phyloP scores from a whole-genome alignment of 2,113 vertebrate genomes.

The Thermophis baileyi region DNA sequence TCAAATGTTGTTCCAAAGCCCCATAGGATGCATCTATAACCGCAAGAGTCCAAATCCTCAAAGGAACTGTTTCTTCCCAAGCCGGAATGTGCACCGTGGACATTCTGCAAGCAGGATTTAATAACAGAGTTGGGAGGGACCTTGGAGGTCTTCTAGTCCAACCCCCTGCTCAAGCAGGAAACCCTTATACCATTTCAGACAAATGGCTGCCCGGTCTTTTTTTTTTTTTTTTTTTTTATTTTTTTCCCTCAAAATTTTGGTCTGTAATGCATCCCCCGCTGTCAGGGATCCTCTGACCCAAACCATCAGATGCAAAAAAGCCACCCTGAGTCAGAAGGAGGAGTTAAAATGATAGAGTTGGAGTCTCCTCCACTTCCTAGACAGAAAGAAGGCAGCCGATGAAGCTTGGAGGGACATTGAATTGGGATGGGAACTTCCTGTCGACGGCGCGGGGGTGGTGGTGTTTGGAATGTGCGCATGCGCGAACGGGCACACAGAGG shows the following conservation, averaged over 20 bases:
- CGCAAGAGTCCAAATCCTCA: not conserved
- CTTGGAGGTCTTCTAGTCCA: not conserved
- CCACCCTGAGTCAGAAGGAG: not conserved
- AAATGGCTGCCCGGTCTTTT: no score
- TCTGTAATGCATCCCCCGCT: not conserved
- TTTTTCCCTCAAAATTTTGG: not conserved
- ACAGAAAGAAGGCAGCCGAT: not conserved
- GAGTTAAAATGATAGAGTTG: conserved; percentile 14
- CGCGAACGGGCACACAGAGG: no score
- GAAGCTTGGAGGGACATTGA: not conserved
- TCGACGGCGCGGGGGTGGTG: not conserved
- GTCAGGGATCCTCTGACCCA: not conserved
- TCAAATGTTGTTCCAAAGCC: not conserved
- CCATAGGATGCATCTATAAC: not conserved
- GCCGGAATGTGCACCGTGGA: not conserved
- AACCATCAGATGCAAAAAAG: not conserved
- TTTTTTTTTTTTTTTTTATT: not conserved
- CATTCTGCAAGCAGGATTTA: not conserved
- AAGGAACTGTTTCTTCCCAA: not conserved
- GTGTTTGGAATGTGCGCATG: no score
- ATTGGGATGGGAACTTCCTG: conserved; percentile 5
- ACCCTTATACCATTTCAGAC: no score
- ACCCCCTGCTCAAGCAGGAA: not conserved
- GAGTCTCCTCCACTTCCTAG: not conserved
- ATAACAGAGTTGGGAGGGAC: not conserved